Percentiles rank a stretch among this genome's conserved stretches.
Evolutionary conservation across 2,113 vertebrate species (phyloP).

Genomic region (Lophura nycthemera): DNA sequence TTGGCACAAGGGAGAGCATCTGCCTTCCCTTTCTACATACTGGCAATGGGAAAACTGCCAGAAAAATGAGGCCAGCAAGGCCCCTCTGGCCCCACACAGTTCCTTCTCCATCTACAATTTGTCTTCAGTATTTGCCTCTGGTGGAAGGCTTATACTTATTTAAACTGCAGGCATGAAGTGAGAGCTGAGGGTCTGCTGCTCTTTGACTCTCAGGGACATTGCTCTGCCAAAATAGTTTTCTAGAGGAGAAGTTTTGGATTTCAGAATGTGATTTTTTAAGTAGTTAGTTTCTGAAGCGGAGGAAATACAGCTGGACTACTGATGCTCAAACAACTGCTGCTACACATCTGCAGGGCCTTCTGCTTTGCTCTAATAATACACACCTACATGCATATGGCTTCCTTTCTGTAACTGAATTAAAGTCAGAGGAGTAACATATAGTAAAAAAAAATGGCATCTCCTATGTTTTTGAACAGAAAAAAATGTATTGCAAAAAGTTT

Average conservation of each 20-base stretch:
- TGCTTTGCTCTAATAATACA: conserved; percentile 26
- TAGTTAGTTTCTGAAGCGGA: neutral
- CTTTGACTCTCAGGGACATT: neutral
- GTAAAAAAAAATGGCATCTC: conserved; percentile 11
- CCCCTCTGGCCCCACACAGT: neutral
- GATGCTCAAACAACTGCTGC: conserved; percentile 21
- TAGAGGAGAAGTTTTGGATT: neutral
- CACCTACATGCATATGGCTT: conserved; percentile 24
- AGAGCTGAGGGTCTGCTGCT: neutral
- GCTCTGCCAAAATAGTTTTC: neutral
- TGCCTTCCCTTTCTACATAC: neutral
- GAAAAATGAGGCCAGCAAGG: rapidly evolving
- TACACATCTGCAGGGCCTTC: conserved; percentile 39
- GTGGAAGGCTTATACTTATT: neutral
- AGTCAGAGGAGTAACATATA: neutral
- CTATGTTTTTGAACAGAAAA: conserved; percentile 30
- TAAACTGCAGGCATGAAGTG: neutral
- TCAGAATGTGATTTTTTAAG: neutral
- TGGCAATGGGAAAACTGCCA: neutral
- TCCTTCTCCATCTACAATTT: neutral
- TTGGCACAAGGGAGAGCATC: neutral
- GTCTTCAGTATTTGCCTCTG: neutral
- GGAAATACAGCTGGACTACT: neutral
- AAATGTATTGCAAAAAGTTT: conserved; percentile 43
- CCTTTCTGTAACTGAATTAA: conserved; percentile 39